Conservation (phyloP, 2,888 invertebrate species). For the Pecten maximus region DNA sequence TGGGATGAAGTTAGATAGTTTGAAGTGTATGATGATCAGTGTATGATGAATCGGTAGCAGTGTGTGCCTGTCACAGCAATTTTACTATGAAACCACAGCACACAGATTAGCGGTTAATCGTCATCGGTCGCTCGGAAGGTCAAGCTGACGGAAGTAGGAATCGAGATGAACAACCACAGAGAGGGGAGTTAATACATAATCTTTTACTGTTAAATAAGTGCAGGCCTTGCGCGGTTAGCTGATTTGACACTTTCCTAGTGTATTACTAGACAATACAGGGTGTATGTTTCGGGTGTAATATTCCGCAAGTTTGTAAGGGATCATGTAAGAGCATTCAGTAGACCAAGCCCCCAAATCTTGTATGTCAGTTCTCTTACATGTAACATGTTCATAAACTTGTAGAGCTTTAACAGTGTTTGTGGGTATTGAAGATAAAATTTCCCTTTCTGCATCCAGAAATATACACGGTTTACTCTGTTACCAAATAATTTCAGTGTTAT, state of each 20-base stretch:
- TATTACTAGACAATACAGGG: background rate
- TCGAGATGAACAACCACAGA: background rate
- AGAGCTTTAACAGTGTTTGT: too few relatives aligned
- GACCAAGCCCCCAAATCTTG: background rate
- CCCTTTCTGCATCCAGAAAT: too few relatives aligned
- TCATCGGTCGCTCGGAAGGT: background rate
- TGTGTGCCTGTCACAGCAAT: conserved; percentile 15
- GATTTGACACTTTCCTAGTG: background rate
- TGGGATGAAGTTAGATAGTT: conserved; percentile 21
- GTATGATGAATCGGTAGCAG: background rate
- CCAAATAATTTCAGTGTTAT: too few relatives aligned
- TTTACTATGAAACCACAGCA: background rate
- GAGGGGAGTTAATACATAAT: background rate
- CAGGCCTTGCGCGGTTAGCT: background rate
- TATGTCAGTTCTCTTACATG: too few relatives aligned
- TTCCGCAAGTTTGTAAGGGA: background rate
- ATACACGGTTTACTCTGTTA: too few relatives aligned
- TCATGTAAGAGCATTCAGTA: background rate
- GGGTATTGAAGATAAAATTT: too few relatives aligned
- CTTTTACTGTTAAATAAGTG: background rate
- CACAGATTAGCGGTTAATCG: conserved; percentile 18
- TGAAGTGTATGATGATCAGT: conserved; percentile 14
- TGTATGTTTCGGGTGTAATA: background rate
- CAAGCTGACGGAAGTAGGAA: background rate
- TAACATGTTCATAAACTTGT: too few relatives aligned